phyloP scores from a whole-genome alignment of 2,888 invertebrate genomes.

The Parasteatoda lunata region DNA sequence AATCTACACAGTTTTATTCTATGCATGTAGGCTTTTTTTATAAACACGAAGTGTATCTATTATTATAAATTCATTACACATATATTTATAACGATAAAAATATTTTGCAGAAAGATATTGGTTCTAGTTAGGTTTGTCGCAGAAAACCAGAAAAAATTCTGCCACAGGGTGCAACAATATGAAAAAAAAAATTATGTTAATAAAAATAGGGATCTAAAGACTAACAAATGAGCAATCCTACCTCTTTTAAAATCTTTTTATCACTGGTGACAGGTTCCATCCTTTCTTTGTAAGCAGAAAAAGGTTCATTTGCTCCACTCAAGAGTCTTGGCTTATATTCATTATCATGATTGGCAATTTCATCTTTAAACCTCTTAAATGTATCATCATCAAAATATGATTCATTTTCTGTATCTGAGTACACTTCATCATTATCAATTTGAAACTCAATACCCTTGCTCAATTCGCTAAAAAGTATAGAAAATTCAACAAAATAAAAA shows the following conservation, averaged over 20 bases:
- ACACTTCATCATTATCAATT: constrained; percentile 10
- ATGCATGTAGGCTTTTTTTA: too few species aligned
- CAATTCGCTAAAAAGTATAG: constrained; percentile 24
- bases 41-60: too few species aligned
- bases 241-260: constrained; percentile 75
- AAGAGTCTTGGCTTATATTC: background rate
- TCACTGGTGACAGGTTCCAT: constrained; percentile 78
- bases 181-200: too few species aligned
- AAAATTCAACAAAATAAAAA: too few species aligned
- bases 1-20: too few species aligned
- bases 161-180: too few species aligned
- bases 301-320: constrained; percentile 72
- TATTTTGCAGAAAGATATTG: too few species aligned
- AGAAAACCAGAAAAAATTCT: too few species aligned
- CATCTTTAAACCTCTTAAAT: background rate
- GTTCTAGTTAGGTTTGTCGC: too few species aligned
- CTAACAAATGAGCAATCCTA: too few species aligned
- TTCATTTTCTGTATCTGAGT: constrained; percentile 29
- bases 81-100: too few species aligned
- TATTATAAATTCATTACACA: too few species aligned
- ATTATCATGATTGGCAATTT: background rate
- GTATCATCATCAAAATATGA: constrained; percentile 25
- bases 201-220: background rate
- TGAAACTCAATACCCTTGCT: constrained; percentile 51
- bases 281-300: constrained; percentile 77